These are phyloP conservation scores for Pelobates fuscus DNA, from an alignment of 2,113 vertebrate species.

Conservation along the genomic window DNA sequence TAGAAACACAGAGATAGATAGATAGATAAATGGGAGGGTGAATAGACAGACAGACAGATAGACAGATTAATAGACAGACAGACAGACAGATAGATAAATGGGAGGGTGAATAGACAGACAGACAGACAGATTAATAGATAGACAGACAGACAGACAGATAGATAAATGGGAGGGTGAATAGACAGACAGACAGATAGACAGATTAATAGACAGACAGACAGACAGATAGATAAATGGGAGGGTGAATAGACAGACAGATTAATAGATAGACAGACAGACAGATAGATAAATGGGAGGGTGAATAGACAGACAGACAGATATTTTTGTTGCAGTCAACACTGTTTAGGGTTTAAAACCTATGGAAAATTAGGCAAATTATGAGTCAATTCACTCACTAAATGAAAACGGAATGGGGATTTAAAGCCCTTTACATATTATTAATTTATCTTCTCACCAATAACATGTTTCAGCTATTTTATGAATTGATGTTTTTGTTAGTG, in stretches of 20 bases:
- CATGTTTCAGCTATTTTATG: background rate
- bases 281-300: background rate
- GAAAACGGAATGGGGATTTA: too few relatives aligned
- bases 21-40: background rate
- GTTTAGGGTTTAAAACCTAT: too few relatives aligned
- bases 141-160: too few relatives aligned
- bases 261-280: background rate
- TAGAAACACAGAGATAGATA: background rate
- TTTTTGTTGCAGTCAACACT: too few relatives aligned
- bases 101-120: background rate
- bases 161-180: too few relatives aligned
- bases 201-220: too few relatives aligned
- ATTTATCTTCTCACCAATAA: too few relatives aligned
- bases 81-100: background rate
- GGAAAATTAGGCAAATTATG: too few relatives aligned
- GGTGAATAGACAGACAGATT: background rate
- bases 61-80: background rate
- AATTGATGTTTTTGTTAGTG: background rate
- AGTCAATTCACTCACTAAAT: too few relatives aligned
- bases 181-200: too few relatives aligned
- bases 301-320: background rate
- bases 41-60: background rate
- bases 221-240: too few relatives aligned
- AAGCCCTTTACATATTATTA: too few relatives aligned
- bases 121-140: background rate